phyloP scores from a whole-genome alignment of 2,113 vertebrate species.

The Coregonus clupeaformis region DNA sequence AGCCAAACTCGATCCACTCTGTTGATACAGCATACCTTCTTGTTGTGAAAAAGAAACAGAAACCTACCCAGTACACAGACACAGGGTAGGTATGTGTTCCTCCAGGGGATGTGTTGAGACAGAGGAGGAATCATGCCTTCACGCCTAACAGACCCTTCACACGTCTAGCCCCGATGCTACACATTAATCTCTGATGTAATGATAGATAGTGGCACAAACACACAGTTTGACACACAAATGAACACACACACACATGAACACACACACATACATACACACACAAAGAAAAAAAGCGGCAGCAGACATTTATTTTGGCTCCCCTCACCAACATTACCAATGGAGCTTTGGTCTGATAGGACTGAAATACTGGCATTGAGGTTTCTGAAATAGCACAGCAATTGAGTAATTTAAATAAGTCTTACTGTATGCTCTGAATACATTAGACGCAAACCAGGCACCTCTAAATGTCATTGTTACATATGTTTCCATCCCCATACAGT shows the following conservation, averaged over 20 bases:
- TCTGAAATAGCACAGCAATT: slow-evolving; percentile 61
- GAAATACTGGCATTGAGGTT: slow-evolving; percentile 62
- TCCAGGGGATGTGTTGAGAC: slow-evolving; percentile 12
- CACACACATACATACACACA: slow-evolving; percentile 9
- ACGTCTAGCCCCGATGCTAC: slow-evolving; percentile 1
- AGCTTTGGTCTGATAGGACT: slow-evolving; percentile 53
- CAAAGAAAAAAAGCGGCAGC: slow-evolving; percentile 51
- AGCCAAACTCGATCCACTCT: no score
- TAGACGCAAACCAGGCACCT: slow-evolving; percentile 48
- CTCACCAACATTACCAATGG: slow-evolving; percentile 50
- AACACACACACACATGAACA: not conserved
- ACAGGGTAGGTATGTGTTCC: not conserved
- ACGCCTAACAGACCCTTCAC: not conserved
- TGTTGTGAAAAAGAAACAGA: not conserved
- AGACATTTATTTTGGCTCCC: slow-evolving; percentile 69
- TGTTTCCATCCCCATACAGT: slow-evolving; percentile 56
- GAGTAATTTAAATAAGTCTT: slow-evolving; percentile 58
- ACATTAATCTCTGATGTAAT: not conserved
- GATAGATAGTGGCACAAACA: slow-evolving; percentile 5
- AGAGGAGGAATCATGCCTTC: not conserved
- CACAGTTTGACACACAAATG: not conserved
- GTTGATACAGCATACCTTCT: not conserved
- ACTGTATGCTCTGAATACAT: slow-evolving; percentile 52
- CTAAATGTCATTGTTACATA: slow-evolving; percentile 60
- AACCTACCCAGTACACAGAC: not conserved